These are phyloP conservation scores for Centruroides sculpturatus DNA, from an alignment of 1,140 invertebrate genomes.

Conservation along the genomic window DNA sequence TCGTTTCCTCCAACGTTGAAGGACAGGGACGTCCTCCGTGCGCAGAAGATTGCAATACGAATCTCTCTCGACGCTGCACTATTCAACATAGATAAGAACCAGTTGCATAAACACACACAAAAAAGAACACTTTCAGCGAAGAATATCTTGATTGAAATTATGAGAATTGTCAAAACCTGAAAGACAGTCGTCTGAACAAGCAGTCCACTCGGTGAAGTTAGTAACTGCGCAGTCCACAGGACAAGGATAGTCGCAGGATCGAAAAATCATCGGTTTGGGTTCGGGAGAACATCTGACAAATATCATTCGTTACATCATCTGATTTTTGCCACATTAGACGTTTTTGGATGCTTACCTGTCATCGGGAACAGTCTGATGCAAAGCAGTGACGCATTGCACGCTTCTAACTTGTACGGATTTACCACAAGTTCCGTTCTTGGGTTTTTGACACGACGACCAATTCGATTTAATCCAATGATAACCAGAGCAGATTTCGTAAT, in stretches of 20 bases:
- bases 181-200: slow-evolving; percentile 21
- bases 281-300: slow-evolving; percentile 11
- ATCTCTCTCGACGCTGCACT: slow-evolving; percentile 15
- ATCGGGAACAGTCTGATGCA: too few relatives aligned
- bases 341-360: too few relatives aligned
- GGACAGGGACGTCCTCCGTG: slow-evolving; percentile 31
- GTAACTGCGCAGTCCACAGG: slow-evolving; percentile 27
- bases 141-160: too few relatives aligned
- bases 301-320: too few relatives aligned
- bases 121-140: too few relatives aligned
- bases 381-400: background rate
- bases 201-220: slow-evolving; percentile 22
- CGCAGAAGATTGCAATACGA: slow-evolving; percentile 28
- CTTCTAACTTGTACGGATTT: background rate
- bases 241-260: slow-evolving; percentile 25
- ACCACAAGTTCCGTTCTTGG: background rate
- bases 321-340: too few relatives aligned
- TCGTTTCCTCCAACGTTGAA: slow-evolving; percentile 28
- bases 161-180: slow-evolving; percentile 14
- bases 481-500: background rate
- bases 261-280: slow-evolving; percentile 6
- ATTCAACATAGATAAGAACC: too few relatives aligned
- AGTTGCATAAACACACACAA: too few relatives aligned
- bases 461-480: background rate
- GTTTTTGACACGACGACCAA: background rate